Percentiles rank a stretch among this genome's conserved stretches.
phyloP scores from a whole-genome alignment of 2,797 vertebrate species.

The Sparidentex hasta region DNA sequence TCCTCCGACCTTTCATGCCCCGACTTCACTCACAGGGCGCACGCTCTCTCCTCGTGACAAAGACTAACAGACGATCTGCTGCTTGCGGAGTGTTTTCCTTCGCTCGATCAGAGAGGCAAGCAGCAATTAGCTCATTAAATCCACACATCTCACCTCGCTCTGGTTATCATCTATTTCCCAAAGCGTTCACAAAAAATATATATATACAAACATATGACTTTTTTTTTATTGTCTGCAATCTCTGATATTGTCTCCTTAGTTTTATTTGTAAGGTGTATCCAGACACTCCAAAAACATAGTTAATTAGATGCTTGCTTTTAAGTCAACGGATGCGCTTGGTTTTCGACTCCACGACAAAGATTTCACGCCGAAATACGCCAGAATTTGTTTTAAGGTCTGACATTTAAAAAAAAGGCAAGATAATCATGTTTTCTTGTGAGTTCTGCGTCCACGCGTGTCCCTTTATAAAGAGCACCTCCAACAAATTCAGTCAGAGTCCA shows the following conservation, averaged over 20 bases:
- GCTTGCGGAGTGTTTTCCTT: background rate
- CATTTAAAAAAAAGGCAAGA: too few species aligned
- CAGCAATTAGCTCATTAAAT: background rate
- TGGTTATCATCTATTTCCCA: background rate
- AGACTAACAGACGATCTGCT: background rate
- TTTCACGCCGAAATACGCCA: too few species aligned
- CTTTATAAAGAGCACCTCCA: too few species aligned
- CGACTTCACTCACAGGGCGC: background rate
- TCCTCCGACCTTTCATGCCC: background rate
- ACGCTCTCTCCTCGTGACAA: background rate
- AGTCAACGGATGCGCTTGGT: background rate
- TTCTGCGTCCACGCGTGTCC: too few species aligned
- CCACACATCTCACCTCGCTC: background rate
- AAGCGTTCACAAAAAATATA: background rate
- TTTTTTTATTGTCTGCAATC: background rate
- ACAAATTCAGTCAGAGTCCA: too few species aligned
- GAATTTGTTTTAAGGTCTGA: too few species aligned
- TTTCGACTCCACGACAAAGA: too few species aligned
- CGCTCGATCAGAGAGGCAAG: background rate
- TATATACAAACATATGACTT: background rate
- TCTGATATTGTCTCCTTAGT: background rate
- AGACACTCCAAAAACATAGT: background rate
- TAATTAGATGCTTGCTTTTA: background rate
- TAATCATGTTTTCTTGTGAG: too few species aligned
- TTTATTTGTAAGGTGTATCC: background rate